Percentiles rank a stretch among this genome's conserved stretches.
These are phyloP conservation scores for Cynoglossus semilaevis DNA, from an alignment of 2,113 vertebrate species.

Conservation along the genomic window DNA sequence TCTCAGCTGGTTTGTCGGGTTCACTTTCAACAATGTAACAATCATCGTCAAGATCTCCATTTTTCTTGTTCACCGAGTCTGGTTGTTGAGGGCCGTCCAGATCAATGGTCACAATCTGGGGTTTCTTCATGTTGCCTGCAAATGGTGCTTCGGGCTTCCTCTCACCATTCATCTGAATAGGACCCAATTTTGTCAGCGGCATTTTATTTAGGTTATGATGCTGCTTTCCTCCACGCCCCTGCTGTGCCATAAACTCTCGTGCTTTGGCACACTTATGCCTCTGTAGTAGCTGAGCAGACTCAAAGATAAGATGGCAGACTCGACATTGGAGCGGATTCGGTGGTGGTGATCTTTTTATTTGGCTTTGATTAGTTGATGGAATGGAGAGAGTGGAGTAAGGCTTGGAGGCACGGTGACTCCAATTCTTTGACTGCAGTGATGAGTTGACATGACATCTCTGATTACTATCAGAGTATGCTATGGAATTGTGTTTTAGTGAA, in stretches of 20 bases:
- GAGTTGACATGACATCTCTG: neutral
- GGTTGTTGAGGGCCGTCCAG: slow-evolving; percentile 22
- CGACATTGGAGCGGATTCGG: slow-evolving; percentile 39
- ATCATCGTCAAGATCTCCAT: slow-evolving; percentile 47
- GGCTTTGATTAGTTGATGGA: neutral
- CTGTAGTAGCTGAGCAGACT: slow-evolving; percentile 59
- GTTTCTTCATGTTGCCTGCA: slow-evolving; percentile 22
- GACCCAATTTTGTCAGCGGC: neutral
- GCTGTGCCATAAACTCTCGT: slow-evolving; percentile 55
- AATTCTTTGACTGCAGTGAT: neutral
- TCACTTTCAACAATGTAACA: slow-evolving; percentile 68
- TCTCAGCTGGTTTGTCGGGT: slow-evolving; percentile 60
- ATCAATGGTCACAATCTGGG: slow-evolving; percentile 6
- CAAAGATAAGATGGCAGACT: slow-evolving; percentile 61
- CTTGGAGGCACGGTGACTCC: slow-evolving; percentile 11
- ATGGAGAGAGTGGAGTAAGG: neutral
- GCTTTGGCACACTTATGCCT: slow-evolving; percentile 68
- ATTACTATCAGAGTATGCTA: slow-evolving; percentile 6
- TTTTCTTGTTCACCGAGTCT: slow-evolving; percentile 12
- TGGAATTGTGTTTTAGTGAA: slow-evolving; percentile 18
- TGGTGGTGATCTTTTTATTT: neutral
- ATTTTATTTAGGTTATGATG: slow-evolving; percentile 14
- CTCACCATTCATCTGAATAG: slow-evolving; percentile 42
- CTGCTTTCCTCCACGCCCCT: slow-evolving; percentile 31
- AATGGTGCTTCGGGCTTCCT: slow-evolving; percentile 11